A percentile compares a stretch with the other conserved stretches of the same genome.
These are phyloP conservation scores for Catharus fuscescens DNA, from an alignment of 2,113 vertebrate species.

Conservation along the genomic window DNA sequence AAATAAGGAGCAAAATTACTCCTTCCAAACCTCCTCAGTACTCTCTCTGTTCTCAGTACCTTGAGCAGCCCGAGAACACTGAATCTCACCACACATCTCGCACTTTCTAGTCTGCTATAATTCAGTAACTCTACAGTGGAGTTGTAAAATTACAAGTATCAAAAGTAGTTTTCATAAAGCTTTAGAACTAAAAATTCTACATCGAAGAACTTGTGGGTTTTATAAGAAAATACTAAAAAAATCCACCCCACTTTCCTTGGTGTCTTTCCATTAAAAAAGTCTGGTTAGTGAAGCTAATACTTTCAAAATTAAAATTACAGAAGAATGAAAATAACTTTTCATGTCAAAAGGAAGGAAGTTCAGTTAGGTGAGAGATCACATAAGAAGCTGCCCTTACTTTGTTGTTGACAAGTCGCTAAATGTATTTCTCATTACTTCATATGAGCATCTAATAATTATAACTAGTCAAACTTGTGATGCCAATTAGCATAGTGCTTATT, in stretches of 20 bases:
- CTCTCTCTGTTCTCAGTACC: neutral
- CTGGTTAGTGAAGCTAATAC: neutral
- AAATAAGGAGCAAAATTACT: neutral
- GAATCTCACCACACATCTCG: neutral
- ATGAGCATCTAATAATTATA: neutral
- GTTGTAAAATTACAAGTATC: neutral
- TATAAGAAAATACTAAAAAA: neutral
- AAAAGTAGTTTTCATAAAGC: neutral
- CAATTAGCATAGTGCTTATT: neutral
- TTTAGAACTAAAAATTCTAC: neutral
- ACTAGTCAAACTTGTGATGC: neutral
- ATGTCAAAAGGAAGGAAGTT: conserved; percentile 4
- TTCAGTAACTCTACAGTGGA: neutral
- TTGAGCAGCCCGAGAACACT: neutral
- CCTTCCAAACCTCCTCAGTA: neutral
- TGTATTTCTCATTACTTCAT: neutral
- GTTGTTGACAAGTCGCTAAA: neutral
- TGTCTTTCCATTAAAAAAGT: neutral
- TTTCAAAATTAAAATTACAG: neutral
- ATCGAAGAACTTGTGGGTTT: neutral
- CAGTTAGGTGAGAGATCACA: conserved; percentile 6
- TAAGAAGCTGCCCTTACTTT: neutral
- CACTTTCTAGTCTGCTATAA: neutral
- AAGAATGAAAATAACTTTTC: neutral
- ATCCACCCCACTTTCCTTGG: neutral